phyloP scores from a whole-genome alignment of 1,140 invertebrate genomes.

The Nomia melanderi region DNA sequence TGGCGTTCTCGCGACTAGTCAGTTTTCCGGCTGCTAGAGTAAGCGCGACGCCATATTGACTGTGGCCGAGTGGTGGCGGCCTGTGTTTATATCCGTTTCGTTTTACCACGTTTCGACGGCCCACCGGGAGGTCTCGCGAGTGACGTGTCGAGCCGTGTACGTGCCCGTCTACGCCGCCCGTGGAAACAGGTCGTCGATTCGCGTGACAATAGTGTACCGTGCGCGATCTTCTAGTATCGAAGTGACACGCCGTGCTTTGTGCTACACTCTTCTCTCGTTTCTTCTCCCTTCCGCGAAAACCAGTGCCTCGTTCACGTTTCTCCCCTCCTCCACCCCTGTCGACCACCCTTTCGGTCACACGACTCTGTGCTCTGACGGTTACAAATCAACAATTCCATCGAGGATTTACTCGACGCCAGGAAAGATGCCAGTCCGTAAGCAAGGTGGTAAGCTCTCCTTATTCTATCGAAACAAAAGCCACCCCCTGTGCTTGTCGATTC shows the following conservation, averaged over 20 bases:
- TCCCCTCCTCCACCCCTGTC: not conserved
- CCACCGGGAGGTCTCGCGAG: constrained; percentile 59
- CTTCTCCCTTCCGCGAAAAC: constrained; percentile 32
- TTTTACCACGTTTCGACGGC: constrained; percentile 64
- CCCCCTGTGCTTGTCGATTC: constrained; percentile 24
- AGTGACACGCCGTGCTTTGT: constrained; percentile 44
- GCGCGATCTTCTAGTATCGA: constrained; percentile 53
- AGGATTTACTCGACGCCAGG: constrained; percentile 19
- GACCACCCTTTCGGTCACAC: constrained; percentile 12
- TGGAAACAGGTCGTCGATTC: constrained; percentile 46
- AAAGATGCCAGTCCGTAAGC: constrained; percentile 79
- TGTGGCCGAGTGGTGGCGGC: constrained; percentile 66
- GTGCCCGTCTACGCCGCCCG: constrained; percentile 38
- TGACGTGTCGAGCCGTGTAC: constrained; percentile 52
- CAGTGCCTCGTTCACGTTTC: not conserved
- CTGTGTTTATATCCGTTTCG: constrained; percentile 74
- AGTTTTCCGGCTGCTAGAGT: constrained; percentile 75
- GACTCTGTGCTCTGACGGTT: not conserved
- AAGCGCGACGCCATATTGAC: constrained; percentile 76
- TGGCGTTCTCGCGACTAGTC: constrained; percentile 60
- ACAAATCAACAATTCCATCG: not conserved
- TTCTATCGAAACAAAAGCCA: constrained; percentile 41
- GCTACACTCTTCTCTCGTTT: constrained; percentile 12
- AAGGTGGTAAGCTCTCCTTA: constrained; percentile 78
- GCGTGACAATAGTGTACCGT: constrained; percentile 65